Percentiles rank a stretch among this genome's conserved stretches.
phyloP scores from a whole-genome alignment of 2,113 vertebrate genomes.

The Ictidomys tridecemlineatus region DNA sequence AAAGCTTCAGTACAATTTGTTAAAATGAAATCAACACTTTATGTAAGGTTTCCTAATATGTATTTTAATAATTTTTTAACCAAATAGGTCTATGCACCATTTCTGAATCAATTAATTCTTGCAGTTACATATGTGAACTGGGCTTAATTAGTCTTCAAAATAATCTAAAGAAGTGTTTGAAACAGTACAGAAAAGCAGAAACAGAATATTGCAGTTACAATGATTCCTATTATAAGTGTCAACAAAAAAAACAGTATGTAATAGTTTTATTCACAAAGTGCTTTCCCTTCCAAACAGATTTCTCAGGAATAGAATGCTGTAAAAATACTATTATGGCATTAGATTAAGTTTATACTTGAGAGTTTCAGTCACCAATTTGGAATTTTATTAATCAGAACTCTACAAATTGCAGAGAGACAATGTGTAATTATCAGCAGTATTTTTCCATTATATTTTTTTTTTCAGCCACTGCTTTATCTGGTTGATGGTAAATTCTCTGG shows the following conservation, averaged over 20 bases:
- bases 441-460: conserved; percentile 33
- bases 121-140: background rate
- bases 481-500: background rate
- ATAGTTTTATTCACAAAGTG: conserved; percentile 48
- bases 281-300: background rate
- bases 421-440: background rate
- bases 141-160: background rate
- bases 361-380: background rate
- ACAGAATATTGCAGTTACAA: conserved; percentile 29
- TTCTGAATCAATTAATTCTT: conserved; percentile 1
- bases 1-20: background rate
- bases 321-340: conserved; percentile 5
- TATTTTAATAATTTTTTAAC: conserved; percentile 31
- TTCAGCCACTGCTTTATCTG: background rate
- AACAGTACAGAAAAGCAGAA: background rate
- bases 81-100: background rate
- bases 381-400: conserved; percentile 54
- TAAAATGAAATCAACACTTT: conserved; percentile 37
- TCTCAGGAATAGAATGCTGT: conserved; percentile 13
- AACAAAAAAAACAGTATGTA: background rate
- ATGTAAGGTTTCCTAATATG: background rate
- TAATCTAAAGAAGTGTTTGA: background rate
- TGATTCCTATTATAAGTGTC: background rate
- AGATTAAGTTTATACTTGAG: conserved; percentile 56
- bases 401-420: background rate